A percentile compares a stretch with the other conserved stretches of the same genome.
phyloP scores from a whole-genome alignment of 2,797 vertebrate genomes.

The Acrossocheilus wenchowensis region DNA sequence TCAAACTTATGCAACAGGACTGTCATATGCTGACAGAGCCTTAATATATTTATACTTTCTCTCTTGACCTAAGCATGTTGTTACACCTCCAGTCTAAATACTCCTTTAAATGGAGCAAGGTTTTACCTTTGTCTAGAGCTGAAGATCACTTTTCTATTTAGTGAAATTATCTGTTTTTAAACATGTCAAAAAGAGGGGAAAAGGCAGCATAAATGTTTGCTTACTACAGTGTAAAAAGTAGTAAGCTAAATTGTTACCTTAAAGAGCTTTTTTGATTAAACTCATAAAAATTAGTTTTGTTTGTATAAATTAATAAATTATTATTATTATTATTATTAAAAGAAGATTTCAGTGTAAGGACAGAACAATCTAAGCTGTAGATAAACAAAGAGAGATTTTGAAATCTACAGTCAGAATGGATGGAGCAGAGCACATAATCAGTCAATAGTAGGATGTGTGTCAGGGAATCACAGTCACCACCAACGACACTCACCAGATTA shows the following conservation, averaged over 20 bases:
- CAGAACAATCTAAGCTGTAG: not conserved
- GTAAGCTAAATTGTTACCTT: not conserved
- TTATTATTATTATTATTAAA: too few relatives aligned
- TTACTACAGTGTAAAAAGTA: not conserved
- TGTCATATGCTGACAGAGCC: not conserved
- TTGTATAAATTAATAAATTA: not conserved
- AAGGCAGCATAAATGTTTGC: not conserved
- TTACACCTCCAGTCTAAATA: not conserved
- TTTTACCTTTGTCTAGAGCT: not conserved
- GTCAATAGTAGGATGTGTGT: slow-evolving; percentile 11
- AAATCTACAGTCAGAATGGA: slow-evolving; percentile 6
- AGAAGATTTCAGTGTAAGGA: not conserved
- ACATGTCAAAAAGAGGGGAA: not conserved
- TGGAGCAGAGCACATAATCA: slow-evolving; percentile 43
- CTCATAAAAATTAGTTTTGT: not conserved
- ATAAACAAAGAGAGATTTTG: not conserved
- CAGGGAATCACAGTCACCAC: too few relatives aligned
- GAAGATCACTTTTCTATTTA: not conserved
- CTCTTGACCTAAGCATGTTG: not conserved
- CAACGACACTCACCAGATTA: too few relatives aligned
- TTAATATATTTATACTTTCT: not conserved
- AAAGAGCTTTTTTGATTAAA: not conserved
- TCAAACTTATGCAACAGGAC: not conserved
- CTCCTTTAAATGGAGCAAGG: not conserved
- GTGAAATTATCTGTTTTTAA: not conserved